Evolutionary conservation across 2,888 invertebrate species (phyloP).

Genomic region (Spilarctia lutea): DNA sequence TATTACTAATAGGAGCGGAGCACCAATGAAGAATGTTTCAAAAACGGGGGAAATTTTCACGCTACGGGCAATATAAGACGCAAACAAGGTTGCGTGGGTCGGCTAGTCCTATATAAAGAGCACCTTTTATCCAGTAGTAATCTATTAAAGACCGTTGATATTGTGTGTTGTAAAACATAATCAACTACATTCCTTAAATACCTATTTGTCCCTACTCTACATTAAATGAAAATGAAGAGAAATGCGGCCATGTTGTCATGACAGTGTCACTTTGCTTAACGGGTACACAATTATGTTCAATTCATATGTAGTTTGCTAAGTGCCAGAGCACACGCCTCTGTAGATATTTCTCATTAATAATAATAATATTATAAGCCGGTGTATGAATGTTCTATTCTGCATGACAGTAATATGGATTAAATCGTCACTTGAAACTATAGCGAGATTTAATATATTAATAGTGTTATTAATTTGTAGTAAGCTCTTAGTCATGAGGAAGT

Average conservation of each 20-base stretch:
- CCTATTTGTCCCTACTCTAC: neutral
- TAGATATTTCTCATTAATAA: constrained; percentile 20
- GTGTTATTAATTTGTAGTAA: neutral
- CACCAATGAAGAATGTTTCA: too few relatives aligned
- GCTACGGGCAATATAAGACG: too few relatives aligned
- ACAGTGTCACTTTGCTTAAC: neutral
- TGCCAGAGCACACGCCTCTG: constrained; percentile 18
- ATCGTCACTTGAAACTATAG: neutral
- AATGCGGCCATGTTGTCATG: neutral
- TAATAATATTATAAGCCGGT: constrained; percentile 7
- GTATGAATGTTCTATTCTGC: constrained; percentile 22
- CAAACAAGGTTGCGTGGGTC: too few relatives aligned
- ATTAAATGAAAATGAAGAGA: neutral
- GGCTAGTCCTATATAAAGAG: too few relatives aligned
- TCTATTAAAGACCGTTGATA: too few relatives aligned
- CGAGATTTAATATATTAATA: neutral
- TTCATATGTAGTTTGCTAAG: constrained; percentile 14
- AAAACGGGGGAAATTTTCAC: too few relatives aligned
- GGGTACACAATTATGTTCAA: constrained; percentile 10
- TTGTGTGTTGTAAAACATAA: neutral
- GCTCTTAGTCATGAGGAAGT: neutral
- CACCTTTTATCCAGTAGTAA: too few relatives aligned
- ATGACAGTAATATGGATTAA: constrained; percentile 9
- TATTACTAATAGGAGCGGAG: too few relatives aligned
- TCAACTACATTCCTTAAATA: neutral